Evolutionary conservation across 2,113 vertebrate genomes (phyloP), one percentile per base, ranked within the genome.

Genomic region (Engraulis encrasicolus): DNA sequence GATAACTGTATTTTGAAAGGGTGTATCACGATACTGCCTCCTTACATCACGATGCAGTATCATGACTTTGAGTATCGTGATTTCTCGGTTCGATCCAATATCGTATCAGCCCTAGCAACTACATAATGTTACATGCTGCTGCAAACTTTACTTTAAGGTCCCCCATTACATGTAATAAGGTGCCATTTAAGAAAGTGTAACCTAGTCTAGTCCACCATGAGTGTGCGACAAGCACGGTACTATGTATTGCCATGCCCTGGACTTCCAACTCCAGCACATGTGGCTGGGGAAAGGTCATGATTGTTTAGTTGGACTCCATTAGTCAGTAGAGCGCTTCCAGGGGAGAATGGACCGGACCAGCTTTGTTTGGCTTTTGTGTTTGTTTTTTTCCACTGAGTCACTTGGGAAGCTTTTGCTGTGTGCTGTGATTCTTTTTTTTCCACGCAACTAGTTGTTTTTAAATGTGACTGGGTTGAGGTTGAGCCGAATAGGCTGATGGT

Each of bases 261-360:
- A 81, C 50, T 40, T 2, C 79, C 37, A 37, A 19, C 40, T 15
- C 84, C 81, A 38, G 78, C 71, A 12, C 77, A 31, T 85, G 52
- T 84, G 18, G 71, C 9, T 81, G 85, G 81, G 80, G 49, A 78
- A 88, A 79, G 54, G 83, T 82, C 85, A 4, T 50, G 81, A 82
- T 87, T 87, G 48, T 88, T 82, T 83, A 48, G 80, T 18, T 36
- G 14, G 31, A 1, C 0, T 37, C 77, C 45, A 49, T 87, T 83
- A 87, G 84, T 89, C 90, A 90, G n/a, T n/a, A n/a, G 82, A 87
- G 36, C 14, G 79, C 48, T 88, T n/a, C n/a, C n/a, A n/a, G 48
- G 79, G n/a, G 84, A 89, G 86, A 86, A 86, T 19, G 31, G 38
- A 50, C 81, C 50, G 20, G 37, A 18, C 6, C 17, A 6, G 15